phyloP scores from a whole-genome alignment of 2,888 invertebrate genomes.

The Trisateles emortualis region DNA sequence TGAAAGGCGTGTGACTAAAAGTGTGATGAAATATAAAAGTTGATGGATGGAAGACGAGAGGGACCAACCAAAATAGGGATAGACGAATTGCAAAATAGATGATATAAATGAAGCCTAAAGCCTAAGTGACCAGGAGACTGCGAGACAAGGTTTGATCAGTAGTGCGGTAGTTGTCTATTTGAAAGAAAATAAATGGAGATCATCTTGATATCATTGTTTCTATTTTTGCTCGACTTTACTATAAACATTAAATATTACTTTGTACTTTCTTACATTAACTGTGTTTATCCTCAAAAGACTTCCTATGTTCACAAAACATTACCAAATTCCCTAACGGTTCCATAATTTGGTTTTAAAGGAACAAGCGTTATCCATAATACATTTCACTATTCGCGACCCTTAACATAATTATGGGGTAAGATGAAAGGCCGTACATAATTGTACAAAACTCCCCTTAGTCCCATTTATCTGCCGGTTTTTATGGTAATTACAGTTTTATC shows the following conservation, averaged over 20 bases:
- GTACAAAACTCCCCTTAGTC: slow-evolving; percentile 46
- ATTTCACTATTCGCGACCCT: slow-evolving; percentile 45
- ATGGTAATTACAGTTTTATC: slow-evolving; percentile 81
- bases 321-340: slow-evolving; percentile 15
- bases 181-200: too few relatives aligned
- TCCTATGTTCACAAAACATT: slow-evolving; percentile 11
- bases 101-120: too few relatives aligned
- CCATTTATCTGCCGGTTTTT: slow-evolving; percentile 69
- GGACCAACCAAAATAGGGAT: too few relatives aligned
- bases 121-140: too few relatives aligned
- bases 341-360: slow-evolving; percentile 37
- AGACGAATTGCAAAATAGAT: too few relatives aligned
- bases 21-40: too few relatives aligned
- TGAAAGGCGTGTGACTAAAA: too few relatives aligned
- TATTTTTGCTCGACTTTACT: too few relatives aligned
- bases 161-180: too few relatives aligned
- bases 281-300: slow-evolving; percentile 17
- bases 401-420: slow-evolving; percentile 68
- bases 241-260: slow-evolving; percentile 4
- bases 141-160: too few relatives aligned
- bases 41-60: too few relatives aligned
- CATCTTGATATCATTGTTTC: too few relatives aligned
- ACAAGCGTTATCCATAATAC: slow-evolving; percentile 43
- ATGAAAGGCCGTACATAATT: slow-evolving; percentile 60
- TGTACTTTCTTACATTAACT: background rate